Evolutionary conservation across 53 echinoderm and acorn worm genomes (phyloP).

Genomic region (Temnopleurus reevesii): DNA sequence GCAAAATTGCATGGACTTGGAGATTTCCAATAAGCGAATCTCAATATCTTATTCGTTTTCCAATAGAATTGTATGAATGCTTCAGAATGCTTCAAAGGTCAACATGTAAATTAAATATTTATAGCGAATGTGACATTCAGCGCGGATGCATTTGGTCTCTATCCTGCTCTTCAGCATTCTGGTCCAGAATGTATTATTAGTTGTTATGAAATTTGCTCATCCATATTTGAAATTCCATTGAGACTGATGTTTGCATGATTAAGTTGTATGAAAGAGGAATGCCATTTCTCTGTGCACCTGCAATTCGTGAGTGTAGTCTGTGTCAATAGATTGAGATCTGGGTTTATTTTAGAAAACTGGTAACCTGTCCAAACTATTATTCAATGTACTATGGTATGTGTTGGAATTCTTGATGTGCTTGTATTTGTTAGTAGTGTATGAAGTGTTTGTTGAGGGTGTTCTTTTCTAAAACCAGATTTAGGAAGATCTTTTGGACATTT

Average conservation of each 20-base stretch:
- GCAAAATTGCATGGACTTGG: too few species aligned
- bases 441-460: not conserved
- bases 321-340: slow-evolving; percentile 1
- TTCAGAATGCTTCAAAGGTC: too few species aligned
- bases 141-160: too few species aligned
- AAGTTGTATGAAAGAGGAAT: not conserved
- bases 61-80: too few species aligned
- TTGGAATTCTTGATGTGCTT: not conserved
- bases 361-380: not conserved
- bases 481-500: not conserved
- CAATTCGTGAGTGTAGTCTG: slow-evolving; percentile 1
- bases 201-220: slow-evolving; percentile 1
- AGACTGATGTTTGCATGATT: slow-evolving; percentile 29
- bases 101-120: too few species aligned
- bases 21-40: too few species aligned
- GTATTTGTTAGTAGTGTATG: not conserved
- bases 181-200: too few species aligned
- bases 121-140: too few species aligned
- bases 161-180: too few species aligned
- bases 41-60: too few species aligned
- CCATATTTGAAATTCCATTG: slow-evolving; percentile 36
- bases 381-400: too few species aligned
- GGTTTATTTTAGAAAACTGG: not conserved
- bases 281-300: slow-evolving; percentile 33
- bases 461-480: not conserved